Evolutionary conservation across 2,888 invertebrate genomes (phyloP).

Genomic region (Ophion slaviceki): DNA sequence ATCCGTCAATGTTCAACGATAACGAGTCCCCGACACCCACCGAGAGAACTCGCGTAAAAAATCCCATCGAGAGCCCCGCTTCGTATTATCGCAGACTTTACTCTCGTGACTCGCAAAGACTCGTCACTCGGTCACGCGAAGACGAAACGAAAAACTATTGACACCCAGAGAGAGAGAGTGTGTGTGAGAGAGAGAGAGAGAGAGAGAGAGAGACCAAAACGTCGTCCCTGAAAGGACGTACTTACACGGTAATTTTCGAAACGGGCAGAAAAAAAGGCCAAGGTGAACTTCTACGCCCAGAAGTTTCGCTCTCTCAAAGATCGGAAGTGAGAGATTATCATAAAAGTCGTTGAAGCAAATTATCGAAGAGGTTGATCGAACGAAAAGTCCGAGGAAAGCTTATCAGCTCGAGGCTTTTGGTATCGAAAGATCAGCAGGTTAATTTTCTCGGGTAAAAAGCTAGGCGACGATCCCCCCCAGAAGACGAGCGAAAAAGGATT

Average conservation of each 20-base stretch:
- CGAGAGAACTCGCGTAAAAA: conserved; percentile 4
- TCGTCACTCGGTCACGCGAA: conserved; percentile 55
- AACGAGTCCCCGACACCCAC: conserved; percentile 38
- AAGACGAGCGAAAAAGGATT: background rate
- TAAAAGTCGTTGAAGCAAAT: background rate
- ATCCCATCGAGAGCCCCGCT: conserved; percentile 15
- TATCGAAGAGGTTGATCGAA: background rate
- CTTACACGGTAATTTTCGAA: background rate
- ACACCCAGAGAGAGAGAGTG: background rate
- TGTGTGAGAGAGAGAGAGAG: background rate
- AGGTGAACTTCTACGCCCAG: background rate
- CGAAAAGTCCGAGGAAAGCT: background rate
- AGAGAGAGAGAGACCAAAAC: background rate
- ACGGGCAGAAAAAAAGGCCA: background rate
- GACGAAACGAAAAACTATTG: conserved; percentile 13
- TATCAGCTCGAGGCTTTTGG: background rate
- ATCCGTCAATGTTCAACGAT: conserved; percentile 42
- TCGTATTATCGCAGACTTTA: conserved; percentile 50
- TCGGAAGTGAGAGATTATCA: background rate
- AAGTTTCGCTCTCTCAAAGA: background rate
- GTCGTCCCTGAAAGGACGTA: background rate
- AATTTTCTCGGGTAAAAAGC: background rate
- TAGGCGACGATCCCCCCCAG: background rate
- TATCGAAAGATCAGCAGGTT: background rate
- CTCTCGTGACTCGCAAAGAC: conserved; percentile 50